Conservation (phyloP, 2,888 invertebrate genomes). For the Phortica magna region DNA sequence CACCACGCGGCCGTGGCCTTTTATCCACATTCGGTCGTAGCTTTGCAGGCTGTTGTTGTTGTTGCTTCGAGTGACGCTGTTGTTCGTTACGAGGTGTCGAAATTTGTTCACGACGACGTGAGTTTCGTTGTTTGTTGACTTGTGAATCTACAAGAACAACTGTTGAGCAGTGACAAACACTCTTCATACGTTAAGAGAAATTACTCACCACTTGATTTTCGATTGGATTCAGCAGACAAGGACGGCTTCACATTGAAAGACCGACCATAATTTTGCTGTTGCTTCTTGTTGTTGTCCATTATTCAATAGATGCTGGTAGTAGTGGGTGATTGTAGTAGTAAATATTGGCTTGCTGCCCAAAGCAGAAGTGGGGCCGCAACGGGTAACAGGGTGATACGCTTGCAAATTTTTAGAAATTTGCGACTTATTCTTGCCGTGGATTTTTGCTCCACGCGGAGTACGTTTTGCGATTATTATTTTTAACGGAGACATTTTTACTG, state of each 20-base stretch:
- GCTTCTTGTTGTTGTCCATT: conserved; percentile 83
- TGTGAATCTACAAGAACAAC: conserved; percentile 60
- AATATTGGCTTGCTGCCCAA: conserved; percentile 39
- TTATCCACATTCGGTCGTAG: conserved; percentile 83
- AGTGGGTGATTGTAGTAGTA: conserved; percentile 45
- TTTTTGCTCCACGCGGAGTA: conserved; percentile 77
- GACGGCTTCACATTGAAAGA: conserved; percentile 84
- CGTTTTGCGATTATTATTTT: conserved; percentile 68
- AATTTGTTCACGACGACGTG: conserved; percentile 76
- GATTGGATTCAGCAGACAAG: conserved; percentile 82
- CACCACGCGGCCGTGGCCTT: conserved; percentile 78
- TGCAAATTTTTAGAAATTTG: conserved; percentile 52
- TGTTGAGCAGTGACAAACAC: background rate
- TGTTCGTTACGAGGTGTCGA: conserved; percentile 81
- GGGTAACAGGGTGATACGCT: conserved; percentile 5
- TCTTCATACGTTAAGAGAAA: conserved; percentile 73
- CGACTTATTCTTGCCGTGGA: conserved; percentile 60
- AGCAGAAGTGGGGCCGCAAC: conserved; percentile 51
- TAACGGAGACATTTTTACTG: conserved; percentile 78
- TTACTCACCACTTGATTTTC: conserved; percentile 80
- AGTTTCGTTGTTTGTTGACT: conserved; percentile 68
- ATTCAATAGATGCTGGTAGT: conserved; percentile 77
- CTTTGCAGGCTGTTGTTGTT: conserved; percentile 76
- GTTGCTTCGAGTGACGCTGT: conserved; percentile 81
- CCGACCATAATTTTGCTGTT: conserved; percentile 82